Evolutionary conservation across 2,113 vertebrate species (phyloP).

Genomic region (Prolemur simus): DNA sequence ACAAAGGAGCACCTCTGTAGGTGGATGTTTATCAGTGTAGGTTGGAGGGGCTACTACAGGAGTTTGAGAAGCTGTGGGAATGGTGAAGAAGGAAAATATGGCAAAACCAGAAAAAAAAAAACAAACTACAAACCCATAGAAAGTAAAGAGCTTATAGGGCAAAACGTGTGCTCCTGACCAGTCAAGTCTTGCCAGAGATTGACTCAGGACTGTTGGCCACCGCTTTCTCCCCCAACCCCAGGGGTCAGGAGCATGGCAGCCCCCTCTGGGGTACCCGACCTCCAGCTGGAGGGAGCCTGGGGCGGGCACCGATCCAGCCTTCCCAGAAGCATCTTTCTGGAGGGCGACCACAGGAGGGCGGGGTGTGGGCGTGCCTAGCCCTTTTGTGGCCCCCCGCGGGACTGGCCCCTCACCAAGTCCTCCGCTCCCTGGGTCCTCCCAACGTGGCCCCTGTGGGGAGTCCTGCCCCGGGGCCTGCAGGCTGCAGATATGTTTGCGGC

Average conservation of each 20-base stretch:
- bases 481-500: background rate
- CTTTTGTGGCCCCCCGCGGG: background rate
- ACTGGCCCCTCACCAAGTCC: background rate
- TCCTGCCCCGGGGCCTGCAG: background rate
- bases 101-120: background rate
- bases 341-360: background rate
- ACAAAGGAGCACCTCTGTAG: background rate
- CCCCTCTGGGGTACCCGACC: no score
- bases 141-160: background rate
- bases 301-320: background rate
- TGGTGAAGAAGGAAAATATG: background rate
- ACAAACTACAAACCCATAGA: background rate
- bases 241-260: background rate
- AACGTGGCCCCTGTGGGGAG: background rate
- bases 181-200: background rate
- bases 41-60: background rate
- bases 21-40: background rate
- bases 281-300: background rate
- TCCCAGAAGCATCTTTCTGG: background rate
- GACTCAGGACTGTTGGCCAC: background rate
- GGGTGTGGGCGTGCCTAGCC: background rate
- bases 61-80: background rate
- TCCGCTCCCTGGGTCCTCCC: background rate
- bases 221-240: background rate
- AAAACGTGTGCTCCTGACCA: background rate